Percentiles rank a stretch among this genome's conserved stretches.
Conservation (phyloP, 37 sponge, comb jelly and placozoan species). For the Amphimedon queenslandica region DNA sequence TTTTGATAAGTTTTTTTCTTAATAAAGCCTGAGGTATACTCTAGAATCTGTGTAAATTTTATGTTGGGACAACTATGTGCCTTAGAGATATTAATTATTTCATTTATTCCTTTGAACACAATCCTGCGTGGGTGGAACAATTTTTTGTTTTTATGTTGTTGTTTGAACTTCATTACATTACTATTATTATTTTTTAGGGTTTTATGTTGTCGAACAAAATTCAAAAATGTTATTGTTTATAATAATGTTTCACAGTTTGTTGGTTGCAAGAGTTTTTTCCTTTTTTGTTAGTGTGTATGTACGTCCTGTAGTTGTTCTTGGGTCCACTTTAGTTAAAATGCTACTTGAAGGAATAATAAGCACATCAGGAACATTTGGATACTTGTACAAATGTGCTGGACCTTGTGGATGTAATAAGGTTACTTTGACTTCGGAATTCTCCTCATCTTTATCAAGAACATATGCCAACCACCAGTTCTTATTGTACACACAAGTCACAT, state of each 20-base stretch:
- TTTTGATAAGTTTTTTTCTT: background rate
- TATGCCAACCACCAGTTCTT: conserved; percentile 32
- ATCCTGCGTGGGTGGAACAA: background rate
- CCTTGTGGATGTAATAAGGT: conserved; percentile 21
- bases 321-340: conserved; percentile 11
- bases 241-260: no score
- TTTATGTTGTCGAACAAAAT: no score
- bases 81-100: background rate
- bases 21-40: background rate
- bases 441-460: conserved; percentile 7
- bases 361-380: conserved; percentile 17
- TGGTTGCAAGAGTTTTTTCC: background rate
- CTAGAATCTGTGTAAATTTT: background rate
- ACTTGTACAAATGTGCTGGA: conserved; percentile 28
- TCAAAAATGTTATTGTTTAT: no score
- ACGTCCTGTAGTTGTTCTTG: conserved; percentile 21
- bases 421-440: conserved; percentile 16
- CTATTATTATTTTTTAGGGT: no score
- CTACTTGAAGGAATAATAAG: no score
- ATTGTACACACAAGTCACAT: conserved; percentile 17
- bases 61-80: background rate
- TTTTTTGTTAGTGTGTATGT: background rate
- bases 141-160: background rate
- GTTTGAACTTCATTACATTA: no score
- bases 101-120: no score